phyloP scores from a whole-genome alignment of 1,140 invertebrate genomes.

The Leptopilina clavipes region DNA sequence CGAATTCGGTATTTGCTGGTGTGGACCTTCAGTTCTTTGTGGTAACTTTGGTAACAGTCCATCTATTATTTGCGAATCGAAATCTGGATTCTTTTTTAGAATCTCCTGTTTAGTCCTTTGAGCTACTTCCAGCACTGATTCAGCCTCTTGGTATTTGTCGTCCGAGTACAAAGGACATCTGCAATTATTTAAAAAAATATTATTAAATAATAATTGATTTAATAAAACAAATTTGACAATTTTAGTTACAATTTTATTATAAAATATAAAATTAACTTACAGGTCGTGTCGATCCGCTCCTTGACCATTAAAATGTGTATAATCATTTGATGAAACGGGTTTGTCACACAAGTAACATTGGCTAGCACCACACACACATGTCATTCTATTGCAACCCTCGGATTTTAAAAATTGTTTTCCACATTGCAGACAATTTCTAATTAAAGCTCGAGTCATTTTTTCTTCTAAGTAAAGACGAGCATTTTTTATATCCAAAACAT shows the following conservation, averaged over 20 bases:
- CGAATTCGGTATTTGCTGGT: neutral
- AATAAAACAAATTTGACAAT: no score
- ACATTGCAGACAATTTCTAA: constrained; percentile 79
- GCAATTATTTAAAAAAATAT: neutral
- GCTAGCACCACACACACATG: constrained; percentile 78
- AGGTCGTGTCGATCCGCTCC: constrained; percentile 49
- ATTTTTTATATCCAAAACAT: constrained; percentile 74
- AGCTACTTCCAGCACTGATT: neutral
- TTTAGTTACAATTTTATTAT: no score
- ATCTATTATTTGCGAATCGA: neutral
- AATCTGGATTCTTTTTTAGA: neutral
- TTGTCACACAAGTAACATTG: constrained; percentile 82
- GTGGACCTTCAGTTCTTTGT: neutral
- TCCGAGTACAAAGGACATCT: constrained; percentile 29
- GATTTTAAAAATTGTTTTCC: constrained; percentile 77
- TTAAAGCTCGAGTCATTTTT: constrained; percentile 79
- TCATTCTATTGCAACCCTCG: constrained; percentile 82
- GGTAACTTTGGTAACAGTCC: neutral
- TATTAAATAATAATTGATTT: no score
- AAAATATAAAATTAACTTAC: constrained; percentile 37
- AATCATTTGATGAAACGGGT: constrained; percentile 72
- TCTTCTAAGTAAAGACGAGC: constrained; percentile 78
- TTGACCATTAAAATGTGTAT: constrained; percentile 77
- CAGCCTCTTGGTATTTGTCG: neutral
- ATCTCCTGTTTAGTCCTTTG: neutral